Base-by-base conservation (phyloP, 1,140 invertebrate species). In the Holcopasites calliopsidis region DNA sequence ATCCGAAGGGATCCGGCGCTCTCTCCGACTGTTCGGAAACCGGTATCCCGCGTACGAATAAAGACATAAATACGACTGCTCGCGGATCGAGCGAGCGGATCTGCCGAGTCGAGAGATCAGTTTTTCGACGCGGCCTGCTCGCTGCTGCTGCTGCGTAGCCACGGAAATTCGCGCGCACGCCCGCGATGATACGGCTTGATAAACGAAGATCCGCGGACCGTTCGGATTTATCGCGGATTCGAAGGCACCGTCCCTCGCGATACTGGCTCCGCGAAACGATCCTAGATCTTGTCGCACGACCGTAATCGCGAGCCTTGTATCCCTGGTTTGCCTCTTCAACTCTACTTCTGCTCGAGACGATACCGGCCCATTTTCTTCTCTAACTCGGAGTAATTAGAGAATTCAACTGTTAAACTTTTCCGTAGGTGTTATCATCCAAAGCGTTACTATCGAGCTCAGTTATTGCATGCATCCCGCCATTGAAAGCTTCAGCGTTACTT, bases 31-130 rank as follows among this genome's bases (percentile, higher is more conserved):
- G n/a, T n/a, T n/a, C n/a, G 35, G 42, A 49, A 76, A 71, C 74
- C 74, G 66, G 74, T 76, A 76, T 76, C 26, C 57, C 6, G 54
- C 66, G 74, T 54, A 71, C 68, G 74, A 71, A 76, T 76, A 71
- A 76, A 76, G 74, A 76, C 74, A 76, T 76, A 76, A 76, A 76
- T 76, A 76, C 74, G 55, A 71, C 60, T 55, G 62, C 38, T 47
- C 42, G 54, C 31, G 16, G 42, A 33, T 33, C 44, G 26, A 62
- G 42, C 38, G n/a, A n/a, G 23, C 16, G 13, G 35, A 26, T 54
- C 40, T 54, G 38, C 49, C n/a, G 16, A 28, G 4, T 21, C 55
- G 55, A 69, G 79, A 73, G 74, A 82, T 81, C 79, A 65, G 75
- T 81, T 81, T 78, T 64, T 80, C 61, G 69, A 70, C 38, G 47